A percentile compares a stretch with the other conserved stretches of the same genome.
Conservation (phyloP, 2,797 vertebrate species). For the Anguilla pacifica region DNA sequence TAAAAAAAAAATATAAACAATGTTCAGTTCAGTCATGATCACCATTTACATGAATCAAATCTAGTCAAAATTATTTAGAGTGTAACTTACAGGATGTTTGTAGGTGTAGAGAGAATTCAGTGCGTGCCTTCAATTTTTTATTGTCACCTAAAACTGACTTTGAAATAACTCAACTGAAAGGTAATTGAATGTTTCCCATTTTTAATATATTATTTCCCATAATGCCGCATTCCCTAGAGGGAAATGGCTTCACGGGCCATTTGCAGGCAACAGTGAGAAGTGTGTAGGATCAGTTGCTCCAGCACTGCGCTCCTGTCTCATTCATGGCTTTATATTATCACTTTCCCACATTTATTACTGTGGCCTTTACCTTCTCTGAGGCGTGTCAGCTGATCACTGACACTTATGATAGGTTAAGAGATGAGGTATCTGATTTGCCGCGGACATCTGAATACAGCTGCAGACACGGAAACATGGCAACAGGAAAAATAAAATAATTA, state of each 20-base stretch:
- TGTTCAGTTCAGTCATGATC: background rate
- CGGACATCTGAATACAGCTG: background rate
- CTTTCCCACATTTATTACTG: background rate
- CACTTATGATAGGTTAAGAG: background rate
- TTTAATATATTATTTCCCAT: constrained; percentile 22
- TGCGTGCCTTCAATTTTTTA: background rate
- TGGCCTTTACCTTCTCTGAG: constrained; percentile 24
- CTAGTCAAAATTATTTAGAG: background rate
- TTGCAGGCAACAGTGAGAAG: constrained; percentile 13
- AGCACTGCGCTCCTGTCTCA: background rate
- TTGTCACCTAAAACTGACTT: background rate
- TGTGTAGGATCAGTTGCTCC: constrained; percentile 21
- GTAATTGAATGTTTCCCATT: constrained; percentile 4
- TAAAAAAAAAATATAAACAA: background rate
- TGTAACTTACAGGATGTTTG: background rate
- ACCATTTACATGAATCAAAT: background rate
- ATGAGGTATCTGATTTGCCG: background rate
- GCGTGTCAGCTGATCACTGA: constrained; percentile 4
- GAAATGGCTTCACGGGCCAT: constrained; percentile 16
- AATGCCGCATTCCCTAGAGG: background rate
- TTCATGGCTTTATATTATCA: constrained; percentile 1
- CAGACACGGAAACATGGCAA: background rate
- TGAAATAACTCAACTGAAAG: constrained; percentile 4
- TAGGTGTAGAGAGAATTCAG: background rate
- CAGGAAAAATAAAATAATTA: background rate